These are phyloP conservation scores for Tinamus guttatus DNA, from an alignment of 2,113 vertebrate genomes.

Conservation along the genomic window DNA sequence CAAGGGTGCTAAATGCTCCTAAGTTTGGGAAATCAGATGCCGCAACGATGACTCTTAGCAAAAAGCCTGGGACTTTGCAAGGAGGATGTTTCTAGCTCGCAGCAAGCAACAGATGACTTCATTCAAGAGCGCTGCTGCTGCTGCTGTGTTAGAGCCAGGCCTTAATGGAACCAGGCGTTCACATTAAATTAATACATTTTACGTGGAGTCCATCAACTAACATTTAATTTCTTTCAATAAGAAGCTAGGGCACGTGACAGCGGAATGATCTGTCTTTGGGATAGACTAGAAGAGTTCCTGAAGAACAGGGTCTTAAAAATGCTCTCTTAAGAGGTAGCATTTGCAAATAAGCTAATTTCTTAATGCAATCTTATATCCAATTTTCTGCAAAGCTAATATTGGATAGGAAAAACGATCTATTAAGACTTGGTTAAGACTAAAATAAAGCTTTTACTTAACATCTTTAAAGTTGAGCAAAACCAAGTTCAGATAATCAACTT, in stretches of 20 bases:
- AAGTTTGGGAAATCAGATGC: background rate
- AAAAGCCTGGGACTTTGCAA: background rate
- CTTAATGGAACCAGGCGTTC: slow-evolving; percentile 74
- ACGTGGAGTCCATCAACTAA: slow-evolving; percentile 67
- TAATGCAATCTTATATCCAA: background rate
- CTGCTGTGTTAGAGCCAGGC: slow-evolving; percentile 54
- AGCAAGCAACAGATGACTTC: background rate
- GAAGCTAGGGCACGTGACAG: background rate
- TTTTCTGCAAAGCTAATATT: background rate
- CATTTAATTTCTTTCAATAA: slow-evolving; percentile 76
- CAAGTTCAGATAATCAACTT: too few relatives aligned
- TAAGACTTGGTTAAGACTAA: background rate
- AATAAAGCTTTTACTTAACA: too few relatives aligned
- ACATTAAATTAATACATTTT: slow-evolving; percentile 76
- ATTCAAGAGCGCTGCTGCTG: background rate
- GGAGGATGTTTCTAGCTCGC: background rate
- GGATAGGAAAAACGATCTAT: background rate
- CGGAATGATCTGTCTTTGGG: background rate
- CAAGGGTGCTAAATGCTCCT: fast-evolving
- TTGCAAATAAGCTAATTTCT: background rate
- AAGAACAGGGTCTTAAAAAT: background rate
- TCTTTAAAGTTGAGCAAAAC: background rate
- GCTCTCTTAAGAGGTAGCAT: background rate
- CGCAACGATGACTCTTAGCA: background rate
- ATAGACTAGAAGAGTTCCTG: background rate